These are phyloP conservation scores for human (Homo sapiens) DNA, from an alignment of 2,113 vertebrate species.

Conservation along the genomic window GRCh38 chrX:99411001-99411500, in stretches of 20 bases:
- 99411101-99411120: background rate
- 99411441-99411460: background rate
- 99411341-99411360: background rate
- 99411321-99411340: background rate
- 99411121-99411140: background rate
- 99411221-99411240: background rate
- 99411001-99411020: background rate
- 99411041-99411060: background rate
- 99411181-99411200: background rate
- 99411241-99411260: background rate
- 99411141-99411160: background rate
- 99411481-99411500: background rate
- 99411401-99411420: background rate
- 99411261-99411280: background rate
- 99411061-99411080: background rate
- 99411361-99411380: background rate
- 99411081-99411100: background rate
- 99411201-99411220: background rate
- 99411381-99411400: background rate
- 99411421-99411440: background rate
- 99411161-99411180: background rate
- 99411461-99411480: background rate
- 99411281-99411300: background rate
- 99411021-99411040: background rate
- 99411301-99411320: background rate